These are phyloP conservation scores for Nasonia longicornis DNA, from an alignment of 1,140 invertebrate species.

Conservation along the genomic window DNA sequence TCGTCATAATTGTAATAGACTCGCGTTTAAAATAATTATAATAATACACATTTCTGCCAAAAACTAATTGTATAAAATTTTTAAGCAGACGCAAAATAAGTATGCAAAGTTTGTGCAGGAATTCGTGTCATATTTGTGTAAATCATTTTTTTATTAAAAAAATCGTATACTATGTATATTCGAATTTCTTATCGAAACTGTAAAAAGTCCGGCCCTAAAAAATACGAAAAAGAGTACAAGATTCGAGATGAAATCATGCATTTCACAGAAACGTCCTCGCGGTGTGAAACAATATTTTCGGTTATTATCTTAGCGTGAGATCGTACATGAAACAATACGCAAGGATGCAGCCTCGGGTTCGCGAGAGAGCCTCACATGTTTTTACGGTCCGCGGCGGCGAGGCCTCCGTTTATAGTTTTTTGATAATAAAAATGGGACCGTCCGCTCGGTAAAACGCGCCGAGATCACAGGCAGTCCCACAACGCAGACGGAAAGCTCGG, in stretches of 20 bases:
- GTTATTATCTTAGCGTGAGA: slow-evolving; percentile 1
- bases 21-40: no score
- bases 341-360: background rate
- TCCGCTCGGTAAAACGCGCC: background rate
- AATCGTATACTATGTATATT: no score
- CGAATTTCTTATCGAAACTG: no score
- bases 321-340: background rate
- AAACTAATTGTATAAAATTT: no score
- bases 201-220: no score
- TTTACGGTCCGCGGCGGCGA: background rate
- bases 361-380: background rate
- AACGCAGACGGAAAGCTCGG: background rate
- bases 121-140: no score
- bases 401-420: slow-evolving; percentile 25
- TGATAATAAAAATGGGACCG: slow-evolving; percentile 38
- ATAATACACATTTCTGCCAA: no score
- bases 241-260: background rate
- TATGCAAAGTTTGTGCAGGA: no score
- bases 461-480: slow-evolving; percentile 33
- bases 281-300: background rate
- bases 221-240: background rate
- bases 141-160: no score
- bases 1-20: no score
- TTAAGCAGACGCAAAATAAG: no score
- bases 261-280: background rate